These are phyloP conservation scores for Champsocephalus esox DNA, from an alignment of 2,797 vertebrate genomes.

Conservation along the genomic window DNA sequence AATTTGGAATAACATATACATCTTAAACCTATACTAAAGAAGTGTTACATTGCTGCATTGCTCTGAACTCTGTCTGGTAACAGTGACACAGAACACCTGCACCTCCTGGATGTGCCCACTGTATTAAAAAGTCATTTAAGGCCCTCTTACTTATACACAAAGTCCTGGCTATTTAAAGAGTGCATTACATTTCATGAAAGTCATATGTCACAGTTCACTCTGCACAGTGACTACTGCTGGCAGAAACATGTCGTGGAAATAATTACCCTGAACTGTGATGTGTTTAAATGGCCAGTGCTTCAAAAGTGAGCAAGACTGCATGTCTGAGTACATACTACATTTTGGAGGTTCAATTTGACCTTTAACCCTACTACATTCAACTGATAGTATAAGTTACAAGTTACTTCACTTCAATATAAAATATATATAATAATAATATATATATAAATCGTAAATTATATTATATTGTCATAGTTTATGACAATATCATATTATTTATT, in stretches of 20 bases:
- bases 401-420: not conserved
- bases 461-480: no score
- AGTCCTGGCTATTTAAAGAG: not conserved
- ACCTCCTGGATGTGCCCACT: slow-evolving; percentile 5
- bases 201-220: not conserved
- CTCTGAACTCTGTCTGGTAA: not conserved
- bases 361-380: no score
- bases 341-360: not conserved
- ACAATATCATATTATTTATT: no score
- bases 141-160: slow-evolving; percentile 16
- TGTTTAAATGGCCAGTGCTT: not conserved
- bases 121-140: slow-evolving; percentile 23
- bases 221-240: slow-evolving; percentile 5
- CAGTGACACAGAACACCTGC: slow-evolving; percentile 16
- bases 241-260: not conserved
- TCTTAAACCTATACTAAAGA: not conserved
- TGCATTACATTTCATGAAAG: not conserved
- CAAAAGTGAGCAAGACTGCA: not conserved
- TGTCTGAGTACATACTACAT: not conserved
- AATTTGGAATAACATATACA: slow-evolving; percentile 3
- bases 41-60: not conserved
- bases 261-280: not conserved
- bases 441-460: no score
- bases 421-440: not conserved
- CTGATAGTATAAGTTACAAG: not conserved